A percentile compares a stretch with the other conserved stretches of the same genome.
Conservation (phyloP, 2,888 invertebrate species). For the Drosophila subquinaria region DNA sequence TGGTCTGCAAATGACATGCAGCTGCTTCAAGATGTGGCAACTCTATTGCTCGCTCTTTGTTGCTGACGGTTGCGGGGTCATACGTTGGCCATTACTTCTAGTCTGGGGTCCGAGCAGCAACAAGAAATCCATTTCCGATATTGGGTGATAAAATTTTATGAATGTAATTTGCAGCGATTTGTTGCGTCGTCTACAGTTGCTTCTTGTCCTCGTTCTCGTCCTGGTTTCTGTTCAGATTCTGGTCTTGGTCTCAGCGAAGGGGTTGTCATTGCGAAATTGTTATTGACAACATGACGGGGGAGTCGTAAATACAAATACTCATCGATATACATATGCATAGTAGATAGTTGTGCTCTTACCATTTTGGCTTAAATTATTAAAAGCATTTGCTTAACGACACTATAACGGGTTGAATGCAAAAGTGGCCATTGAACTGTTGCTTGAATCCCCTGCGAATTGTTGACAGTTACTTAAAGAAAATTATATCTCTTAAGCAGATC, state of each 20-base stretch:
- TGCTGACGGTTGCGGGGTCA: slow-evolving; percentile 53
- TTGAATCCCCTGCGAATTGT: slow-evolving; percentile 9
- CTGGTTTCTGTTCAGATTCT: background rate
- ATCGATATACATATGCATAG: slow-evolving; percentile 26
- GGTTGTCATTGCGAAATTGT: slow-evolving; percentile 74
- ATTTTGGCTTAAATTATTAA: slow-evolving; percentile 71
- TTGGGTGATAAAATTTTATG: slow-evolving; percentile 82
- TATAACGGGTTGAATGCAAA: slow-evolving; percentile 40
- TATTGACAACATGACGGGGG: slow-evolving; percentile 72
- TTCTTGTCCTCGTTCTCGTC: background rate
- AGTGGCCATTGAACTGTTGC: slow-evolving; percentile 42
- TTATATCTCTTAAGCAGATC: background rate
- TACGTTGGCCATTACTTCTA: slow-evolving; percentile 65
- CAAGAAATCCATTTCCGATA: slow-evolving; percentile 80
- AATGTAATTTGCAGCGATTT: slow-evolving; percentile 81
- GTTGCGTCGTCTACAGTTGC: slow-evolving; percentile 60
- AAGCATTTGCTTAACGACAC: slow-evolving; percentile 67
- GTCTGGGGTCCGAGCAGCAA: slow-evolving; percentile 66
- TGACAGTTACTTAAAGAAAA: background rate
- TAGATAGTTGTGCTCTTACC: slow-evolving; percentile 44
- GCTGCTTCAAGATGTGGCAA: slow-evolving; percentile 30
- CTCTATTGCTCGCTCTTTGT: slow-evolving; percentile 39
- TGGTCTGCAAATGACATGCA: slow-evolving; percentile 48
- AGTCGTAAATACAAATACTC: slow-evolving; percentile 73
- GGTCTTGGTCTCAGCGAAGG: slow-evolving; percentile 17